These are phyloP conservation scores for Drosophila orosa DNA, from an alignment of 1,140 invertebrate genomes.

Conservation along the genomic window DNA sequence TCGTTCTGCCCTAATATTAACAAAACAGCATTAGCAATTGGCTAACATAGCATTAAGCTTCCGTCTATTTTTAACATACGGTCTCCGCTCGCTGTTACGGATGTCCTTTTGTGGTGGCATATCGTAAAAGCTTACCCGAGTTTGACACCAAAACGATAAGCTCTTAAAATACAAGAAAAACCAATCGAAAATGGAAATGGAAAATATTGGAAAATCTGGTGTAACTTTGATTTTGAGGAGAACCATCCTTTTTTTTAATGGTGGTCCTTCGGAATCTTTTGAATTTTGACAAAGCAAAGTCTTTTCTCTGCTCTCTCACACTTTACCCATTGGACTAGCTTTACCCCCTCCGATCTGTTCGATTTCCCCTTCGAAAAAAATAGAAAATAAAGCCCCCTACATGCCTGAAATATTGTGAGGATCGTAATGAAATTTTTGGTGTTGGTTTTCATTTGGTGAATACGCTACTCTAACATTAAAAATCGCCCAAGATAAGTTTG, in stretches of 20 bases:
- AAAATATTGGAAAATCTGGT: conserved; percentile 27
- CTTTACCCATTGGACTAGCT: conserved; percentile 31
- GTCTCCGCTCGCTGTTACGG: conserved; percentile 20
- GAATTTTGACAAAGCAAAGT: conserved; percentile 27
- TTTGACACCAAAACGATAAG: conserved; percentile 17
- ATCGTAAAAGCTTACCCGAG: conserved; percentile 51
- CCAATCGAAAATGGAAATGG: conserved; percentile 23
- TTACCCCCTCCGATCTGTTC: conserved; percentile 15
- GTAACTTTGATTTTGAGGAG: conserved; percentile 31
- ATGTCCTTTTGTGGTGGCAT: conserved; percentile 27
- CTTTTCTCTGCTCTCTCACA: conserved; percentile 19
- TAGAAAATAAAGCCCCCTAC: conserved; percentile 7
- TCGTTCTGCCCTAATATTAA: conserved; percentile 35
- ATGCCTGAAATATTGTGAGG: conserved; percentile 42
- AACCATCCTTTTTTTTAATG: conserved; percentile 17
- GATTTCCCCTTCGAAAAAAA: conserved; percentile 1
- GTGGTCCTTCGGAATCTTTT: conserved; percentile 14
- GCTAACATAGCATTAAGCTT: conserved; percentile 65
- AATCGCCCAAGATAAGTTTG: conserved; percentile 14
- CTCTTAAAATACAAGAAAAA: conserved; percentile 1
- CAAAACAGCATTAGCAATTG: conserved; percentile 60
- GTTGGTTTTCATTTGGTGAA: conserved; percentile 64
- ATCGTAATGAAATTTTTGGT: conserved; percentile 64
- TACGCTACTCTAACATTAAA: conserved; percentile 22
- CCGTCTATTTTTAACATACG: conserved; percentile 43